Evolutionary conservation across 2,797 vertebrate genomes (phyloP), one percentile per base, ranked within the genome.

Genomic region (Steatocranus sp.): DNA sequence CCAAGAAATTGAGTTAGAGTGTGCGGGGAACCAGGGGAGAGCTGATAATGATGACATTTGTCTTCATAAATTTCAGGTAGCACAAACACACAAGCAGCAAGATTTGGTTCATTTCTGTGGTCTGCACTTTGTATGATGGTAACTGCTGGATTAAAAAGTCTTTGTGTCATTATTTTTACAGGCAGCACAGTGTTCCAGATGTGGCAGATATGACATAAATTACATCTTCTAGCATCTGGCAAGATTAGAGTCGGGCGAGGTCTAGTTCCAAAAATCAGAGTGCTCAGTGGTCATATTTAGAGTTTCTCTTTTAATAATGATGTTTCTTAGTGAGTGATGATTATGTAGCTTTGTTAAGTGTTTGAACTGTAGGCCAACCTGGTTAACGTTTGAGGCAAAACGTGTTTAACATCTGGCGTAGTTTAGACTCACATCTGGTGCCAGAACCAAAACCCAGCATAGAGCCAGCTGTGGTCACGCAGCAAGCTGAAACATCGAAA

Each of bases 151-250:
- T 41, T 66, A 23, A 66, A 38, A 11, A 7, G n/a, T 23, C n/a
- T 66, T 8, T 63, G 32, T 38, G 34, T 36, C 0, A 23, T 66
- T 66, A 0, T 61, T 12, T 15, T 8, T 66, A 14, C 2, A 7
- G 10, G n/a, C 3, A 0, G 32, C 34, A 63, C 11, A 0, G 32
- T 63, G 34, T 14, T 66, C 11, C 58, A 63, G 0, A 0, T 63
- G 32, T 63, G 32, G 58, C 32, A 66, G 61, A 38, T 38, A 41
- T 10, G n/a, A 38, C 8, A 14, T 14, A n/a, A n/a, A 34, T 34
- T 3, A 34, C 2, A 61, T 0, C 61, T 66, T 20, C 34, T 38
- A 3, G n/a, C 58, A 20, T 23, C 0, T 41, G 61, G 34, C 34
- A 3, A 66, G 2, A 63, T 63, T 2, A 36, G 18, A 36, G 32